Conservation (phyloP, 2,797 vertebrate genomes). For the Siniperca obscura region DNA sequence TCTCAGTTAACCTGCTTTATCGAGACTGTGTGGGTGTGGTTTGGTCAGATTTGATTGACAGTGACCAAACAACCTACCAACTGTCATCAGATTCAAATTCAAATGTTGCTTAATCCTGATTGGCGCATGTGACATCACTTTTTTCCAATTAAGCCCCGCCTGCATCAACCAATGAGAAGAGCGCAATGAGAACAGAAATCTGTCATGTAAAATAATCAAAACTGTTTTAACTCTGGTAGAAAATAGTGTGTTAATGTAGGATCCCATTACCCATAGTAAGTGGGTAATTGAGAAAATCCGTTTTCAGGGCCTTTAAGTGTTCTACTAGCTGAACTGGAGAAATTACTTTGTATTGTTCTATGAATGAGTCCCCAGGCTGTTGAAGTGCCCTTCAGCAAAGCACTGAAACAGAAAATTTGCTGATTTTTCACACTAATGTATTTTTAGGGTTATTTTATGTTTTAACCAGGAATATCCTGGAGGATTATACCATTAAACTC, state of each 20-base stretch:
- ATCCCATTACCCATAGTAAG: neutral
- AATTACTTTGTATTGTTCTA: neutral
- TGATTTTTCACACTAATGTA: neutral
- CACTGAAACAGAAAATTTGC: neutral
- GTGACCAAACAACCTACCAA: neutral
- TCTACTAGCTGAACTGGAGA: neutral
- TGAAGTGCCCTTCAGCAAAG: neutral
- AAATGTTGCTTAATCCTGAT: neutral
- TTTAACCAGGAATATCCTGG: neutral
- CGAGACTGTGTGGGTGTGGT: neutral
- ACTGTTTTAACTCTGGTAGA: neutral
- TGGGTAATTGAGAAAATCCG: neutral
- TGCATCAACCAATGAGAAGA: neutral
- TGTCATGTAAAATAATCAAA: neutral
- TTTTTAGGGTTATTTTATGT: neutral
- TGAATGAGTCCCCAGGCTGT: neutral
- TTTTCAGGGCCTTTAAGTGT: neutral
- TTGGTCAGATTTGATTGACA: neutral
- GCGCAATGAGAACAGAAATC: neutral
- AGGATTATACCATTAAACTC: constrained; percentile 12
- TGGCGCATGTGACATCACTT: neutral
- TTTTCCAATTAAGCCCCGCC: neutral
- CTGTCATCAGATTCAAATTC: neutral
- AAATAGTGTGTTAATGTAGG: neutral
- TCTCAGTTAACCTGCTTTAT: neutral